Evolutionary conservation across 2,888 invertebrate genomes (phyloP), one percentile per base, ranked within the genome.

Genomic region (Acleris literana): DNA sequence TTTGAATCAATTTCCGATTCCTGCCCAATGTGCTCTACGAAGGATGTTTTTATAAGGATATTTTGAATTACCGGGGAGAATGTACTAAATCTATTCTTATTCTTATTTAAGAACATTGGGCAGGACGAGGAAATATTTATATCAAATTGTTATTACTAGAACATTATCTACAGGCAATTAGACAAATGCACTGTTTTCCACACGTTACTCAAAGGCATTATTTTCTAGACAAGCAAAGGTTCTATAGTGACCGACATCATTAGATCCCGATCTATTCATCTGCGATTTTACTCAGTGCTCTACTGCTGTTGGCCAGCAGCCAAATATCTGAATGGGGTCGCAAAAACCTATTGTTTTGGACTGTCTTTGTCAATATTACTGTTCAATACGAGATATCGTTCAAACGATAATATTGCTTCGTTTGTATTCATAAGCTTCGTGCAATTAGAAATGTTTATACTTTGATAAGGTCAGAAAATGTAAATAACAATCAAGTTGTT

Each of bases 291-390:
- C 65, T 61, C 29, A 56, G 25, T 73, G 76, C 72, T 77, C 74
- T 76, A 76, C 74, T 75, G 76, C 69, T 74, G 70, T 75, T 80
- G 81, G 80, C 76, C 33, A 70, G 64, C 71, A 68, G 81, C 85
- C 84, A 83, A 79, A 75, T 74, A 74, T 76, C 79, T 74, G 75
- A 81, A 81, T 74, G 74, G 71, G 73, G 74, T 74, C 73, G 75
- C 71, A 70, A 78, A 75, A 76, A 76, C 76, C 79, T 73, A 81
- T 81, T 83, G 82, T 81, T 82, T 81, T 76, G 71, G 74, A 76
- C 73, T 71, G 77, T 76, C 79, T 80, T 76, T 80, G 79, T 83
- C 78, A 78, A 81, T 79, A 79, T 80, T 79, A 77, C 76, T 75
- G 62, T 71, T 76, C 70, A 74, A 57, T 43, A 16, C 20, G 18